phyloP scores from a whole-genome alignment of 2,888 invertebrate genomes.

The Cybosia mesomella region DNA sequence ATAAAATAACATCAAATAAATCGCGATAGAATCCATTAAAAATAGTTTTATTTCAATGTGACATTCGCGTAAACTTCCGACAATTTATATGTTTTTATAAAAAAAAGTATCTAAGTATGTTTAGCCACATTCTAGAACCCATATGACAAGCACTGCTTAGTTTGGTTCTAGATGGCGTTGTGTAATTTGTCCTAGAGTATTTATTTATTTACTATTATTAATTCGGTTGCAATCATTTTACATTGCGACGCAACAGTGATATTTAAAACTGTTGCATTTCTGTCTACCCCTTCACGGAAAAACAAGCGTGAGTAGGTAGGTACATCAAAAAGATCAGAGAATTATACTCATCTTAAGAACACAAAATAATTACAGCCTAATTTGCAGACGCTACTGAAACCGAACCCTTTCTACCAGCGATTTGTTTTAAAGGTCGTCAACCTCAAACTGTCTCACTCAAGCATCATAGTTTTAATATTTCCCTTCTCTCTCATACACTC shows the following conservation, averaged over 20 bases:
- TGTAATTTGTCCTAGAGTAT: too few species aligned
- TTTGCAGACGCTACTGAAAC: constrained; percentile 78
- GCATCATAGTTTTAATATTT: constrained; percentile 59
- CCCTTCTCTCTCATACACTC: constrained; percentile 67
- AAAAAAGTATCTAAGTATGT: too few species aligned
- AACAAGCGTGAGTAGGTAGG: neutral
- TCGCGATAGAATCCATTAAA: too few species aligned
- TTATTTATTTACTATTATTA: too few species aligned
- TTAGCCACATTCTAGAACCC: too few species aligned
- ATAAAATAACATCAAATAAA: too few species aligned
- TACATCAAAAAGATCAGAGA: constrained; percentile 11
- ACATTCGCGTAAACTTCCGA: too few species aligned
- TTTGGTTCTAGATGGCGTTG: too few species aligned
- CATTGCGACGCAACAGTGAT: neutral
- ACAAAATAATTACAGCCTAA: constrained; percentile 43
- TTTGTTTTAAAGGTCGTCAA: constrained; percentile 86
- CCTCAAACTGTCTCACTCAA: constrained; percentile 72
- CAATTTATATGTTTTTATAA: too few species aligned
- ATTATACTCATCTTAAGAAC: constrained; percentile 10
- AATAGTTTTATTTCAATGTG: too few species aligned
- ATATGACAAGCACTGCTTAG: too few species aligned
- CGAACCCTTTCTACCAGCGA: constrained; percentile 84
- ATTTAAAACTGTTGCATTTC: neutral
- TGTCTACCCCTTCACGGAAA: neutral
- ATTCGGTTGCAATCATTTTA: too few species aligned